Conservation (phyloP, 1,140 invertebrate species). For the Zaprionus africanus region DNA sequence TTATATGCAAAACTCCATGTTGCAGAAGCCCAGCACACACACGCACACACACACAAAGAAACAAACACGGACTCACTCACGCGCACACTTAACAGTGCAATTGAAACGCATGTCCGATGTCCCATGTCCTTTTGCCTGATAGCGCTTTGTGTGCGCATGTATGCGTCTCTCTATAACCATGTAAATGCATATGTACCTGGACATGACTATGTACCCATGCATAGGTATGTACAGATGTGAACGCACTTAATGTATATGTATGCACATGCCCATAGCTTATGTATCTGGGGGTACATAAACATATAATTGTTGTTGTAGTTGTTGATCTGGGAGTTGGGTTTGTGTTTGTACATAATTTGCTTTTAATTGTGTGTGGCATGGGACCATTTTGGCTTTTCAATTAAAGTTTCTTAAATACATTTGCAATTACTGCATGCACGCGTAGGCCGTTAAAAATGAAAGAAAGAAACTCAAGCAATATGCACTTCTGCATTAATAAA, state of each 20-base stretch:
- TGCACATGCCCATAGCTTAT: constrained; percentile 27
- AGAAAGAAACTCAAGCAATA: not conserved
- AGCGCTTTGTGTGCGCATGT: constrained; percentile 52
- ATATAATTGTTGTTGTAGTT: constrained; percentile 34
- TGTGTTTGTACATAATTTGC: constrained; percentile 46
- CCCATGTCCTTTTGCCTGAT: constrained; percentile 69
- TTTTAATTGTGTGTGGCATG: constrained; percentile 48
- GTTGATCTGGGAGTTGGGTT: constrained; percentile 11
- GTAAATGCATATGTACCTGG: constrained; percentile 19
- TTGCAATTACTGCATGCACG: not conserved
- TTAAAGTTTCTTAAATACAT: constrained; percentile 29
- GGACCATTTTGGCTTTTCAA: constrained; percentile 44
- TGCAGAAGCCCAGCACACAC: constrained; percentile 42
- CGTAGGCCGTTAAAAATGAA: not conserved
- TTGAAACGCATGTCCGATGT: constrained; percentile 53
- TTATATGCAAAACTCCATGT: constrained; percentile 73
- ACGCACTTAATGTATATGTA: constrained; percentile 18
- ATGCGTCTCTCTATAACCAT: constrained; percentile 26
- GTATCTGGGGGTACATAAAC: constrained; percentile 27
- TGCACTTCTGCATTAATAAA: not conserved
- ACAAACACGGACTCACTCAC: constrained; percentile 32
- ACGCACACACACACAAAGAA: constrained; percentile 31
- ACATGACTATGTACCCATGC: constrained; percentile 16
- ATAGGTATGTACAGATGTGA: constrained; percentile 25
- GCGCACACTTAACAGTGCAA: constrained; percentile 47